Percentiles rank a stretch among this genome's conserved stretches.
phyloP scores from a whole-genome alignment of 2,113 vertebrate genomes.

The Melospiza melodia region DNA sequence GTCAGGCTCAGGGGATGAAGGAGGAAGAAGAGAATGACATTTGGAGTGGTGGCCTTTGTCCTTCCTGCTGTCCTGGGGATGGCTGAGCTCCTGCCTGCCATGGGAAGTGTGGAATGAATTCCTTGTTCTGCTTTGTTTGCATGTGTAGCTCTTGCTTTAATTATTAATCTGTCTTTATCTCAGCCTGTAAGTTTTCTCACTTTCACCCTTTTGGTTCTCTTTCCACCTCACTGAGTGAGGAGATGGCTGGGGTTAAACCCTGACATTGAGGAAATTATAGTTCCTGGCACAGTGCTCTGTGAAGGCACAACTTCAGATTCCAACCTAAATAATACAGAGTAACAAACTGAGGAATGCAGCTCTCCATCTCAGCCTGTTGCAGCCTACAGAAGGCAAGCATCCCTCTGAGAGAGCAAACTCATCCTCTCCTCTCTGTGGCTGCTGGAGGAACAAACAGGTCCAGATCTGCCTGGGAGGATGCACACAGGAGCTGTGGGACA shows the following conservation, averaged over 20 bases:
- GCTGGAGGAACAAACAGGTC: neutral
- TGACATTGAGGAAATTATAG: accelerated
- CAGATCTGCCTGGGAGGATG: neutral
- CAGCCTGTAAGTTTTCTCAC: neutral
- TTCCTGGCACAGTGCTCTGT: neutral
- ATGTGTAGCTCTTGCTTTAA: neutral
- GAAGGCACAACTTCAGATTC: neutral
- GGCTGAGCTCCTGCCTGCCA: neutral
- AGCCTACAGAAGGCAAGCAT: neutral
- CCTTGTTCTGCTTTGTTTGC: neutral
- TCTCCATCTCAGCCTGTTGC: neutral
- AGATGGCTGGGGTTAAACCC: neutral
- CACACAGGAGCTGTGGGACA: neutral
- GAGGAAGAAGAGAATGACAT: neutral
- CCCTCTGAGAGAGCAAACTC: neutral
- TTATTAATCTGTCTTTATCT: neutral
- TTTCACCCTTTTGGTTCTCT: neutral
- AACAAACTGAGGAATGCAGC: neutral
- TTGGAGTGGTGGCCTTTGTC: neutral
- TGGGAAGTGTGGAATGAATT: neutral
- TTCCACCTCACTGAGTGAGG: neutral
- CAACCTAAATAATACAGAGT: neutral
- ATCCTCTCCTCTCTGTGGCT: neutral
- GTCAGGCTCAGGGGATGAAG: neutral
- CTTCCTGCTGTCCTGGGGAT: neutral